A percentile compares a stretch with the other conserved stretches of the same genome.
These are phyloP conservation scores for Cisticola juncidis DNA, from an alignment of 2,113 vertebrate species.

Conservation along the genomic window DNA sequence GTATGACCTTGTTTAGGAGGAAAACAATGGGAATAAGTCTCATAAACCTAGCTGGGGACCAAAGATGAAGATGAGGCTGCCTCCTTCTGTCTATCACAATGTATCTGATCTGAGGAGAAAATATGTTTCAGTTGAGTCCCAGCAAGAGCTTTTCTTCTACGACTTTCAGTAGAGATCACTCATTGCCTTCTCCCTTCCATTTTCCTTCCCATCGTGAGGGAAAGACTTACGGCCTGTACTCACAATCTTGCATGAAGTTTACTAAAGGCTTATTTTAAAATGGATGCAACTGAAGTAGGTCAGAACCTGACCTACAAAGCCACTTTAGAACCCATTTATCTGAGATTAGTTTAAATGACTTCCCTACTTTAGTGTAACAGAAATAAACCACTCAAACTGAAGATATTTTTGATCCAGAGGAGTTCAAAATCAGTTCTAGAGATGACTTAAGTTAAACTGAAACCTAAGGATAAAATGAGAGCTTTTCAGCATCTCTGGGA, in stretches of 20 bases:
- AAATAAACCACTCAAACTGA: background rate
- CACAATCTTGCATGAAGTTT: background rate
- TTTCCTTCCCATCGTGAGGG: background rate
- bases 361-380: background rate
- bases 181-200: background rate
- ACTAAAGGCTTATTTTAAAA: slow-evolving; percentile 26
- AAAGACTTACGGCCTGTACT: background rate
- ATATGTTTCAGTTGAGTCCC: background rate
- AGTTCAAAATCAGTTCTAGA: background rate
- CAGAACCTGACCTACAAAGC: background rate
- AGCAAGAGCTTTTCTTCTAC: background rate
- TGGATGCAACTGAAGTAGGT: background rate
- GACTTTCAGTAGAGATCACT: background rate
- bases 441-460: background rate
- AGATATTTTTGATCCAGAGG: background rate
- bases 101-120: background rate
- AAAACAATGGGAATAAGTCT: background rate
- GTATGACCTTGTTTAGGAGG: background rate
- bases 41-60: background rate
- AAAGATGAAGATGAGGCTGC: background rate
- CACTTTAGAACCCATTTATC: slow-evolving; percentile 5
- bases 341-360: background rate
- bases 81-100: background rate
- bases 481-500: background rate
- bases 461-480: background rate